Evolutionary conservation across 2,113 vertebrate genomes (phyloP).

Genomic region (Microcebus jonahi): DNA sequence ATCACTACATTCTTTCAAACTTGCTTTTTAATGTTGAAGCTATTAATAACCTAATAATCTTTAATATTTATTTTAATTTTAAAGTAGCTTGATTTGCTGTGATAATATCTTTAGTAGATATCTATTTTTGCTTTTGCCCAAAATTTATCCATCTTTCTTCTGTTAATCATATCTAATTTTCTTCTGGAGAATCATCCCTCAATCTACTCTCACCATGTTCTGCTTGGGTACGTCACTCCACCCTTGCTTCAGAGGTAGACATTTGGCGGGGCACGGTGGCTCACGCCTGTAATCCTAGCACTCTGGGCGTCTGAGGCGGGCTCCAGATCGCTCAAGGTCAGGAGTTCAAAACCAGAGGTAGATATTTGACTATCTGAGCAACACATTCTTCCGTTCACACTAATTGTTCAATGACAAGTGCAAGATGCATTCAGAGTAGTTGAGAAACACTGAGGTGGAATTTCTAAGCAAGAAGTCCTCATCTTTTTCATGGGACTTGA

Average conservation of each 20-base stretch:
- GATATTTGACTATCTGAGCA: neutral
- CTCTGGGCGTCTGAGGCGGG: no score
- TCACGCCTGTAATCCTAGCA: no score
- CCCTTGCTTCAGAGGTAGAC: neutral
- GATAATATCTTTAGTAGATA: neutral
- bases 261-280: neutral
- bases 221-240: neutral
- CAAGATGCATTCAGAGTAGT: neutral
- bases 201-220: neutral
- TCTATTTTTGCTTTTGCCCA: neutral
- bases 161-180: neutral
- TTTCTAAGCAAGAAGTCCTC: neutral
- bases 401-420: neutral
- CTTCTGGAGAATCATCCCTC: neutral
- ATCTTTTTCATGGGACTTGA: neutral
- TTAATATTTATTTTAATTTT: neutral
- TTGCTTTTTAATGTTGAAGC: neutral
- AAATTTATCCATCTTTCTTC: neutral
- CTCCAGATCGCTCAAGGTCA: no score
- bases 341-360: neutral
- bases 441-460: neutral
- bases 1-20: neutral
- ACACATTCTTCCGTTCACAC: neutral
- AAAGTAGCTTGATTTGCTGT: neutral
- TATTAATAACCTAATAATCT: neutral